Evolutionary conservation across 2,888 invertebrate species (phyloP), one percentile per base, ranked within the genome.

Genomic region (Machimus atricapillus): DNA sequence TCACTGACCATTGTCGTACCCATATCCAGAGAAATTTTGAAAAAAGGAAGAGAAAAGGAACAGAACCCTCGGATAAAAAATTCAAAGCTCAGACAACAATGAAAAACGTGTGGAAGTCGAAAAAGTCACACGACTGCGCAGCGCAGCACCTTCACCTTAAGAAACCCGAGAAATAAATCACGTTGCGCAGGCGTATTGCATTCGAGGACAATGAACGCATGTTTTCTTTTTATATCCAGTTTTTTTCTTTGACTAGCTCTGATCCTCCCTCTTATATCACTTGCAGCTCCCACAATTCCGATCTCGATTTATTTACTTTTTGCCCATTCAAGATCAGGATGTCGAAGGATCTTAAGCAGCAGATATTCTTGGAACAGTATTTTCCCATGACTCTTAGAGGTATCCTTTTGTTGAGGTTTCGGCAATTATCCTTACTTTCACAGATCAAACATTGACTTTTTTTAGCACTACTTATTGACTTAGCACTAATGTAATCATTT

Each of bases 331-430:
- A 12, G 19, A 19, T 40, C 46, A n/a, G 34, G 34, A 34, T 46
- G 23, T 27, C 37, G 23, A 83, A 73, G 73, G 73, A 58, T 66
- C 85, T 43, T 73, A 83, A 83, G 43, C 37, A 73, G 37, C 37
- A 73, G 4, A 83, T 83, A 37, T 86, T 77, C 86, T 6, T 9
- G 40, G 86, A 78, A 86, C 31, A 86, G 58, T 27, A 78, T 86
- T 86, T 86, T 86, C 86, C 86, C 86, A 86, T 56, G 78, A 23
- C 37, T 77, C 34, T 86, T 34, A 52, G 74, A 19, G 16, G 56
- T 78, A 37, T 78, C 46, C 85, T 76, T 85, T 86, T 86, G 86
- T 86, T 86, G 86, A 78, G 78, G 77, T 86, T 86, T 56, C 16
- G 34, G 37, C 74, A 73, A 85, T 85, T 85, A 85, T 85, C 46